Percentiles rank a stretch among this genome's conserved stretches.
phyloP scores from a whole-genome alignment of 2,797 vertebrate genomes.

The Chloroceryle inda region DNA sequence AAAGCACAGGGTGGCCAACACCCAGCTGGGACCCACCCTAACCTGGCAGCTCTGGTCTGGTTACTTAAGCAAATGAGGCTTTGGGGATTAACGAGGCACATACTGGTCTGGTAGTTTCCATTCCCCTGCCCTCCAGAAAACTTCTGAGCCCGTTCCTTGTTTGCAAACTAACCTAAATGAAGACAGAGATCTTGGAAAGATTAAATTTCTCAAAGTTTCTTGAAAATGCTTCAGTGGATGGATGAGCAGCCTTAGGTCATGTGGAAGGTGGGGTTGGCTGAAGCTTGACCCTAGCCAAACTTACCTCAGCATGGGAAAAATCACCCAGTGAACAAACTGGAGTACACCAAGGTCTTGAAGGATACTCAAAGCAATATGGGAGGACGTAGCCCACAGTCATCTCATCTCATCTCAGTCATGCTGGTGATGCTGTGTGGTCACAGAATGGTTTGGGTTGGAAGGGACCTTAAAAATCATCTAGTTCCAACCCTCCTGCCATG shows the following conservation, averaged over 20 bases:
- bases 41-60: neutral
- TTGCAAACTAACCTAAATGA: neutral
- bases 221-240: neutral
- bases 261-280: neutral
- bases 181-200: neutral
- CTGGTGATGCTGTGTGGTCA: neutral
- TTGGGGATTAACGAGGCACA: neutral
- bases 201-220: neutral
- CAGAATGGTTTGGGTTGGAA: too few species aligned
- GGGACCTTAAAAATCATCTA: too few species aligned
- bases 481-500: too few species aligned
- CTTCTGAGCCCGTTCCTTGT: neutral
- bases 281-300: neutral
- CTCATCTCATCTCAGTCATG: accelerated
- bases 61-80: neutral
- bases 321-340: neutral
- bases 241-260: neutral
- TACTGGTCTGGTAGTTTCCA: neutral
- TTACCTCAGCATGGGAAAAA: neutral
- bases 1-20: neutral
- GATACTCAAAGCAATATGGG: neutral
- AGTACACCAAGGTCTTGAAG: neutral
- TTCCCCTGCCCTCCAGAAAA: neutral
- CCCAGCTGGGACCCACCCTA: neutral
- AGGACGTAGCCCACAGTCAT: neutral